These are phyloP conservation scores for Drosophila leonis DNA, from an alignment of 2,888 invertebrate genomes.

Conservation along the genomic window DNA sequence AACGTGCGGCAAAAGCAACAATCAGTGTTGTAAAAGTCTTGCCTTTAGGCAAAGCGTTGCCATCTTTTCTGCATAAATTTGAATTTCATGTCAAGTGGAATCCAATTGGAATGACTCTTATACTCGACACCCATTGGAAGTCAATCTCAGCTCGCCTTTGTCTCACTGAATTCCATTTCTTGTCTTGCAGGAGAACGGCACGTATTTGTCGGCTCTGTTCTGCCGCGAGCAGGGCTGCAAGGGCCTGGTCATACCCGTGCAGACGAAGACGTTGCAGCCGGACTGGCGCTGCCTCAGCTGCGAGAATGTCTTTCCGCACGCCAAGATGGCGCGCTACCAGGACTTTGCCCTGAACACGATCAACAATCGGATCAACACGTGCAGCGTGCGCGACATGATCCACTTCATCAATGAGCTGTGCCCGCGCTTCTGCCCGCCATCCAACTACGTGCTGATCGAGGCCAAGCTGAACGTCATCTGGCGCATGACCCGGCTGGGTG, in stretches of 20 bases:
- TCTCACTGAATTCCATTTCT: not conserved
- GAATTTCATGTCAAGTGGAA: not conserved
- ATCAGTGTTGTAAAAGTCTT: not conserved
- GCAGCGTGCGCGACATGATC: conserved; percentile 83
- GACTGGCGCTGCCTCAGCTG: conserved; percentile 90
- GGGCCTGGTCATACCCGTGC: conserved; percentile 86
- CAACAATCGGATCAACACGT: conserved; percentile 83
- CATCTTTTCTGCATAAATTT: not conserved
- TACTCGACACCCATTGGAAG: not conserved
- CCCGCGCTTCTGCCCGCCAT: conserved; percentile 83
- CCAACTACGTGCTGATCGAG: conserved; percentile 84
- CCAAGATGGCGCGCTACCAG: conserved; percentile 84
- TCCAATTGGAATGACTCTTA: not conserved
- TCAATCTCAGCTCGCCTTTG: not conserved
- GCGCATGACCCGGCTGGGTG: conserved; percentile 81
- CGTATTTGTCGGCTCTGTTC: conserved; percentile 84
- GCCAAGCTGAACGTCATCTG: conserved; percentile 85
- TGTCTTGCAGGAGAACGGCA: conserved; percentile 82
- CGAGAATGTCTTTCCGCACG: conserved; percentile 80
- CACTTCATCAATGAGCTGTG: conserved; percentile 84
- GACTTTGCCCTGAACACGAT: conserved; percentile 84
- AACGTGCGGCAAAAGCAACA: not conserved
- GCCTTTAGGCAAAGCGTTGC: not conserved
- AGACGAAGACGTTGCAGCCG: conserved; percentile 88
- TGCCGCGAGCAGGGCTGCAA: conserved; percentile 85